Percentiles rank a stretch among this genome's conserved stretches.
phyloP scores from a whole-genome alignment of 1,140 invertebrate genomes.

The Pectinophora gossypiella region DNA sequence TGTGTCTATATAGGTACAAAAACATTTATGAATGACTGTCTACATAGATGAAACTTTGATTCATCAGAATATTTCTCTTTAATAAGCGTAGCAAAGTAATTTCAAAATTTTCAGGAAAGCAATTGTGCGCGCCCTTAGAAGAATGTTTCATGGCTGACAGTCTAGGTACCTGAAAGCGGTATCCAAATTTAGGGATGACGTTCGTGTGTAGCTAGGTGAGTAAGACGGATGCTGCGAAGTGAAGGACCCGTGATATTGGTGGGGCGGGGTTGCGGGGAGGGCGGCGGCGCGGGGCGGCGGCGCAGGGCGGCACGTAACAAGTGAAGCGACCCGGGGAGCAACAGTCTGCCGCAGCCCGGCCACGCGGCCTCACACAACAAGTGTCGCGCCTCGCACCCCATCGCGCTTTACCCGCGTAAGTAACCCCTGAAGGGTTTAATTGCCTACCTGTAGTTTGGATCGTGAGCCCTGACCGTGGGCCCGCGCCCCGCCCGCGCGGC shows the following conservation, averaged over 20 bases:
- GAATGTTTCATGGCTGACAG: background rate
- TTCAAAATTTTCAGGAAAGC: too few relatives aligned
- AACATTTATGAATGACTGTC: too few relatives aligned
- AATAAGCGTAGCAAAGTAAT: too few relatives aligned
- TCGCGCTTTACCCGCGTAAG: constrained; percentile 51
- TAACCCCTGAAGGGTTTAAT: constrained; percentile 41
- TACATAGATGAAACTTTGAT: too few relatives aligned
- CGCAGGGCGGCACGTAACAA: constrained; percentile 67
- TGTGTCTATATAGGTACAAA: too few relatives aligned
- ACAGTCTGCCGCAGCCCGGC: constrained; percentile 72
- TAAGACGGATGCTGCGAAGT: constrained; percentile 55
- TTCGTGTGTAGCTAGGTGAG: constrained; percentile 34
- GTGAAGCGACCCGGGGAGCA: constrained; percentile 71
- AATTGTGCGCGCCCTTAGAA: too few relatives aligned
- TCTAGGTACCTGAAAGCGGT: background rate
- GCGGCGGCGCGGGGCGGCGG: constrained; percentile 26
- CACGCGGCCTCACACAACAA: constrained; percentile 58
- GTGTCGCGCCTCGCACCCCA: constrained; percentile 33
- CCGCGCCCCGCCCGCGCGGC: constrained; percentile 7
- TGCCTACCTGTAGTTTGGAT: constrained; percentile 33
- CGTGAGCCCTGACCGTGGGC: constrained; percentile 6
- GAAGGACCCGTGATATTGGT: constrained; percentile 63
- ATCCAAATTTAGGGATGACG: constrained; percentile 13
- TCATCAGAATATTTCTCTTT: too few relatives aligned
- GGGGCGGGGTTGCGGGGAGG: constrained; percentile 19